Percentiles rank a stretch among this genome's conserved stretches.
Evolutionary conservation across 2,888 invertebrate genomes (phyloP).

Genomic region (Thysanoteuthis rhombus): DNA sequence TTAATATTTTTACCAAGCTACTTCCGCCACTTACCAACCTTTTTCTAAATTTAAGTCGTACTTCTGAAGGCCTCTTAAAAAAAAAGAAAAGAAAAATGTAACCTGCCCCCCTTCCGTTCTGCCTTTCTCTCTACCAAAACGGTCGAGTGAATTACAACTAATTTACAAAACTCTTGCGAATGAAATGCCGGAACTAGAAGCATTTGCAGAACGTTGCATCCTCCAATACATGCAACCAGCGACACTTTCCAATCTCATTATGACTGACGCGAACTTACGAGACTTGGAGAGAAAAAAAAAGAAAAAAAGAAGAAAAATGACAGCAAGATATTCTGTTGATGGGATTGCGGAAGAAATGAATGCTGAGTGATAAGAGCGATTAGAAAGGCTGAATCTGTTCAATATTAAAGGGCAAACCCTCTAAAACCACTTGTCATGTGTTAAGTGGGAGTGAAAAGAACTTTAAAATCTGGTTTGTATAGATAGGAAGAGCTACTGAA

Average conservation of each 20-base stretch:
- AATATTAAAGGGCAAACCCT: background rate
- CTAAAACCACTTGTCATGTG: background rate
- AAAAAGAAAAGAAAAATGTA: no score
- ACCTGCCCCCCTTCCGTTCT: no score
- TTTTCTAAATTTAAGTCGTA: no score
- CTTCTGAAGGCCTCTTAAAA: no score
- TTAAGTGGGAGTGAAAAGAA: background rate
- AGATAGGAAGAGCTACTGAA: background rate
- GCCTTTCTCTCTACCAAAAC: no score
- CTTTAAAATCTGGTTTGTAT: background rate
- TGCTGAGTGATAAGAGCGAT: background rate
- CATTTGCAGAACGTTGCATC: background rate
- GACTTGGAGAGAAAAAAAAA: background rate
- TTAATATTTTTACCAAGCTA: no score
- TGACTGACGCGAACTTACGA: background rate
- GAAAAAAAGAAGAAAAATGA: background rate
- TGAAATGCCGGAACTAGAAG: background rate
- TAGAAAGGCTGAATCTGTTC: background rate
- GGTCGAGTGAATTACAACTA: no score
- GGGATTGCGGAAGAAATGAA: no score
- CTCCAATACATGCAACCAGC: background rate
- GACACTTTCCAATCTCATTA: background rate
- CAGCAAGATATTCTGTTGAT: background rate
- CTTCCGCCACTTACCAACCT: no score
- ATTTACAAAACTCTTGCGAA: no score